Evolutionary conservation across 1,140 invertebrate species (phyloP).

Genomic region (Brachionus angularis): DNA sequence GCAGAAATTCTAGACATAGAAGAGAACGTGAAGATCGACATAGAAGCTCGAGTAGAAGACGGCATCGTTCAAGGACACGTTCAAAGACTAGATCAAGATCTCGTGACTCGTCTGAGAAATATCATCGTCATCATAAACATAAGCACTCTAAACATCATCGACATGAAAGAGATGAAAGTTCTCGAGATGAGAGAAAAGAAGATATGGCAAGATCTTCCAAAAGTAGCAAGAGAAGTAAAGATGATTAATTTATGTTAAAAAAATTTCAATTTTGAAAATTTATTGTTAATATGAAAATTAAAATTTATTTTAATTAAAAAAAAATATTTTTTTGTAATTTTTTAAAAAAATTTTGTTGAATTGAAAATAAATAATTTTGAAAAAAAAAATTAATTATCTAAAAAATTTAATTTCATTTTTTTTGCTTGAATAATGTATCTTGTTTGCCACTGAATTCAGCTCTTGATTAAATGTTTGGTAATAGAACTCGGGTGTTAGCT

Average conservation of each 20-base stretch:
- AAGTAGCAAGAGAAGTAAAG: slow-evolving; percentile 10
- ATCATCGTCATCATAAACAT: not conserved
- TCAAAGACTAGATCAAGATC: not conserved
- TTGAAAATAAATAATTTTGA: not conserved
- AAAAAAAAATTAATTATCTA: not conserved
- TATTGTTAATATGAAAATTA: not conserved
- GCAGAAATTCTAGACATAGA: not conserved
- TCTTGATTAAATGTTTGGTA: too few relatives aligned
- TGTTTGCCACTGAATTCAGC: too few relatives aligned
- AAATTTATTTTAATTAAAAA: not conserved
- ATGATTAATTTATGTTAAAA: slow-evolving; percentile 16
- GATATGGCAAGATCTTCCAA: not conserved
- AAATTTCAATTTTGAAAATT: not conserved
- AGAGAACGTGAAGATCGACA: not conserved
- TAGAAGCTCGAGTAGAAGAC: not conserved
- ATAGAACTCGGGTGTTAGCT: too few relatives aligned
- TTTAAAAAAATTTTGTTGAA: not conserved
- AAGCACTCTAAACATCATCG: slow-evolving; percentile 4
- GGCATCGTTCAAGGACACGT: not conserved
- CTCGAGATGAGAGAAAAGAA: not conserved
- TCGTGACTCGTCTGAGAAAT: not conserved
- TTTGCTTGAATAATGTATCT: too few relatives aligned
- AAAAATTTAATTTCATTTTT: too few relatives aligned
- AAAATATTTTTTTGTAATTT: not conserved
- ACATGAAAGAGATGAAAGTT: slow-evolving; percentile 14